A percentile compares a stretch with the other conserved stretches of the same genome.
Evolutionary conservation across 2,797 vertebrate genomes (phyloP).

Genomic region (Gymnoscopelus braueri): DNA sequence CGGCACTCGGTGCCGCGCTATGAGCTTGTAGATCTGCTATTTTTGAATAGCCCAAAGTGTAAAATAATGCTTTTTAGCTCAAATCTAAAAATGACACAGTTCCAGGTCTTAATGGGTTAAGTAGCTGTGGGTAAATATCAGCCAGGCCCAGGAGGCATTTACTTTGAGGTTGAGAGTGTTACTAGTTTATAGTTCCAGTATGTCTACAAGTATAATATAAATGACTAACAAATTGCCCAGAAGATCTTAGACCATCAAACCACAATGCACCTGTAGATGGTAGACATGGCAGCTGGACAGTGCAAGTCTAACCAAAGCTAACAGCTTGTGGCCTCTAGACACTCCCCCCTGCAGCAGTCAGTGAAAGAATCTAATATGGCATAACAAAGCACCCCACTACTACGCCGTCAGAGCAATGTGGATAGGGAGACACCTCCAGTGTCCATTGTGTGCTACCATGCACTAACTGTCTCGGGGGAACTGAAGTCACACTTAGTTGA

Average conservation of each 20-base stretch:
- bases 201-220: not conserved
- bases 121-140: not conserved
- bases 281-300: conserved; percentile 62
- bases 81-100: too few species aligned
- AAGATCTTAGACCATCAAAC: conserved; percentile 35
- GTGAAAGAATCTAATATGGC: conserved; percentile 70
- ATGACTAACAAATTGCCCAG: conserved; percentile 24
- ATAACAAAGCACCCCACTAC: conserved; percentile 65
- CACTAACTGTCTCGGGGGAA: conserved; percentile 69
- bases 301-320: conserved; percentile 53
- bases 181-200: conserved; percentile 12
- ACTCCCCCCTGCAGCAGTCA: conserved; percentile 61
- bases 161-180: not conserved
- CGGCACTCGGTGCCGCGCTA: too few species aligned
- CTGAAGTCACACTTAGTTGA: conserved; percentile 62
- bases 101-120: too few species aligned
- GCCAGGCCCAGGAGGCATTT: not conserved
- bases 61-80: too few species aligned
- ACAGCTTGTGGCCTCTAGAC: conserved; percentile 52
- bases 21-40: too few species aligned
- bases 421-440: conserved; percentile 54
- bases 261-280: conserved; percentile 29
- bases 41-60: too few species aligned
- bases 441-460: conserved; percentile 70
- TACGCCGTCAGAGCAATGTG: conserved; percentile 36